phyloP scores from a whole-genome alignment of 1,140 invertebrate genomes.

The Trypoxylus dichotomus region DNA sequence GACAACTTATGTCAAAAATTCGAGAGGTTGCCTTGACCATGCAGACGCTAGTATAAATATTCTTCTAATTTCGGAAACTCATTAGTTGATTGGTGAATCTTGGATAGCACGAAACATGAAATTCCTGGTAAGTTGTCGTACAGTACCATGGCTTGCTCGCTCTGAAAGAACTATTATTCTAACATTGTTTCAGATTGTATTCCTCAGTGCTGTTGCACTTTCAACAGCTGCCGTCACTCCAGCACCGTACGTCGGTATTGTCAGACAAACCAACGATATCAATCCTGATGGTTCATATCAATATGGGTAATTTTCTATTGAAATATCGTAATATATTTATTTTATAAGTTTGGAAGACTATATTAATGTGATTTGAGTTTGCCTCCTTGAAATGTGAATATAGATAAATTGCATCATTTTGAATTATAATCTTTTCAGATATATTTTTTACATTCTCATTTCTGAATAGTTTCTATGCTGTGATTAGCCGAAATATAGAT shows the following conservation, averaged over 20 bases:
- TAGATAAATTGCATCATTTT: no score
- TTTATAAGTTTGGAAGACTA: no score
- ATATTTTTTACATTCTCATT: no score
- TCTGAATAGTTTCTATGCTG: no score
- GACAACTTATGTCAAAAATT: neutral
- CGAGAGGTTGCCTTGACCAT: conserved; percentile 10
- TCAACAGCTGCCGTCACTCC: neutral
- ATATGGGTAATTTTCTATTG: conserved; percentile 1
- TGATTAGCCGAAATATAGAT: no score
- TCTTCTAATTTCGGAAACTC: conserved; percentile 2
- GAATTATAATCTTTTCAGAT: no score
- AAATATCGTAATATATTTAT: no score
- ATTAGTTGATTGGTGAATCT: neutral
- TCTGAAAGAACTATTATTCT: neutral
- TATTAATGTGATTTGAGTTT: no score
- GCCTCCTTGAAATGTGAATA: no score
- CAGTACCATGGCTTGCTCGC: neutral
- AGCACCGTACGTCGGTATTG: neutral
- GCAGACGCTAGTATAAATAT: conserved; percentile 3
- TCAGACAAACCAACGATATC: neutral
- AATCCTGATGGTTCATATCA: conserved; percentile 2
- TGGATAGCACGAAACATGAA: neutral
- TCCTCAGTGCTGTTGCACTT: neutral
- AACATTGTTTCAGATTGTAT: neutral
- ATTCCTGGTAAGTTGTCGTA: neutral